Conservation (phyloP, 2,113 vertebrate genomes). For the Charina bottae region DNA sequence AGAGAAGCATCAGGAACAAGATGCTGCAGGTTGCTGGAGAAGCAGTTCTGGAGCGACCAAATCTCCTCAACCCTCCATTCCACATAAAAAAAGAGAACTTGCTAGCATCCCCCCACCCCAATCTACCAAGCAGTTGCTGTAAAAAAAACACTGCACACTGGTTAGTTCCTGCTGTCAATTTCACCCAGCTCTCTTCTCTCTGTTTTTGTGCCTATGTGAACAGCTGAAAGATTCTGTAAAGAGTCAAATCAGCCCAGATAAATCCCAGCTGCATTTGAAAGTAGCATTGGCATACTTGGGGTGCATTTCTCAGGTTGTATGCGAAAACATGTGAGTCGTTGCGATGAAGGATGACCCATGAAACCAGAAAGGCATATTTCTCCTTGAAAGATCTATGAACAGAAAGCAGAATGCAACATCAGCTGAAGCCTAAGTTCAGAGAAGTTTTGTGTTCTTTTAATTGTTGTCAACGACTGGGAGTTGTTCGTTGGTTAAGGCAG, state of each 20-base stretch:
- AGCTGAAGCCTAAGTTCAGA: too few relatives aligned
- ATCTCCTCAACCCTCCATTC: too few relatives aligned
- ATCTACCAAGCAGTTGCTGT: too few relatives aligned
- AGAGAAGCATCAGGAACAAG: too few relatives aligned
- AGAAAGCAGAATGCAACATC: not conserved
- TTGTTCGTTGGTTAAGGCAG: not conserved
- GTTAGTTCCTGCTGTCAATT: not conserved
- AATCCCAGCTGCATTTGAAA: not conserved
- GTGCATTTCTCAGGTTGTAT: not conserved
- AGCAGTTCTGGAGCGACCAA: too few relatives aligned
- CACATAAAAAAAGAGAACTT: too few relatives aligned
- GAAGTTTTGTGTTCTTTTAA: too few relatives aligned
- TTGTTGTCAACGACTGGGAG: too few relatives aligned
- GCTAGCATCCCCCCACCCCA: too few relatives aligned
- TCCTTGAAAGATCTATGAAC: not conserved
- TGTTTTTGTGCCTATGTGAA: not conserved
- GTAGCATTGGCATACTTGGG: not conserved
- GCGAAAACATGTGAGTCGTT: not conserved
- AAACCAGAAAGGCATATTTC: not conserved
- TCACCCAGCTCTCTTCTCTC: not conserved
- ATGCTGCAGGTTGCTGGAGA: too few relatives aligned
- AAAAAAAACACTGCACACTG: too few relatives aligned
- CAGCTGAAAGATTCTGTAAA: not conserved
- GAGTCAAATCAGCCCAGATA: not conserved
- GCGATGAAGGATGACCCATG: not conserved